Conservation (phyloP, 2,113 vertebrate species). For the Rissa tridactyla region DNA sequence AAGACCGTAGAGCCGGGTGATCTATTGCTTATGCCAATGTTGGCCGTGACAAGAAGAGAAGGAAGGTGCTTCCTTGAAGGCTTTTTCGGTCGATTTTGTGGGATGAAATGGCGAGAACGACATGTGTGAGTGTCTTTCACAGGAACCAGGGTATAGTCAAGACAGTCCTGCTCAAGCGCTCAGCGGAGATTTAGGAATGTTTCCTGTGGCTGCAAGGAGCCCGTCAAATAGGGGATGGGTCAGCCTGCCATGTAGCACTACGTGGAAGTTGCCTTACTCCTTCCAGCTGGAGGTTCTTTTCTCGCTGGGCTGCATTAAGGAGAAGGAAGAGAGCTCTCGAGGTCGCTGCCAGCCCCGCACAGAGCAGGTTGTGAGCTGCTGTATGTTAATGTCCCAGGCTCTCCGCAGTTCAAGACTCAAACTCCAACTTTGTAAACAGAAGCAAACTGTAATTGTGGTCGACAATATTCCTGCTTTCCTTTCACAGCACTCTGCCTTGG, state of each 20-base stretch:
- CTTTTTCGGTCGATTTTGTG: not conserved
- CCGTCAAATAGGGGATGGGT: rapidly evolving
- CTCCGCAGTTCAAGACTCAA: not conserved
- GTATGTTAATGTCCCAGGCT: not conserved
- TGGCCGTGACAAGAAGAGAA: not conserved
- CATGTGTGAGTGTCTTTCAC: rapidly evolving
- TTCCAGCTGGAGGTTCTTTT: not conserved
- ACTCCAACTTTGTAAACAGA: not conserved
- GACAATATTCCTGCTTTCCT: not conserved
- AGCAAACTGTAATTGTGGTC: not conserved
- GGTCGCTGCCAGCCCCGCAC: not conserved
- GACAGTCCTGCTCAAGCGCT: not conserved
- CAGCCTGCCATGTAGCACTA: not conserved
- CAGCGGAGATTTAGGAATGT: not conserved
- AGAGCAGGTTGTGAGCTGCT: not conserved
- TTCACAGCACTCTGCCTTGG: not conserved
- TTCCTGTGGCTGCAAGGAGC: not conserved
- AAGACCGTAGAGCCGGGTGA: not conserved
- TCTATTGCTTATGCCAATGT: no score
- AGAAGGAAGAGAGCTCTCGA: not conserved
- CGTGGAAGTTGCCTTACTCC: not conserved
- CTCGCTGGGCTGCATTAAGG: not conserved
- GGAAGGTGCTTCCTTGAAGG: not conserved
- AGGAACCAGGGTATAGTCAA: rapidly evolving
- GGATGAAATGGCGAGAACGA: not conserved